Percentiles rank a stretch among this genome's conserved stretches.
phyloP scores from a whole-genome alignment of 30 jellyfish, hydroid and myxozoan genomes.

The Phacellophora camtschatica region DNA sequence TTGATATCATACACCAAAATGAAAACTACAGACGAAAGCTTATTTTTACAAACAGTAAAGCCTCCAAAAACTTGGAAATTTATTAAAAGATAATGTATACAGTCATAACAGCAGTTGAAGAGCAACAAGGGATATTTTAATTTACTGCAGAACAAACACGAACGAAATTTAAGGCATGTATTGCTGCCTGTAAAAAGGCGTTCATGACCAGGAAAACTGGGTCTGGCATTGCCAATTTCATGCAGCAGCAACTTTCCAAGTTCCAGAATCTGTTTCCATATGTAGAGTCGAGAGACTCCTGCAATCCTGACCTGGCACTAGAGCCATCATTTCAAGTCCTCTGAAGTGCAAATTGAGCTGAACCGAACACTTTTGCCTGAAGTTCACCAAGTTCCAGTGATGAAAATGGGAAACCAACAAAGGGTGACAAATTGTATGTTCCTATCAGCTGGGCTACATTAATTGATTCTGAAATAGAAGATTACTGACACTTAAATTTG shows the following conservation, averaged over 20 bases:
- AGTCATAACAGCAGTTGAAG: background rate
- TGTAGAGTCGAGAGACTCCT: constrained; percentile 4
- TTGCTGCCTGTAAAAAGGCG: constrained; percentile 31
- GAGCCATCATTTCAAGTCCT: constrained; percentile 10
- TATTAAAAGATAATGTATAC: background rate
- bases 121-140: constrained; percentile 1
- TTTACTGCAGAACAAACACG: constrained; percentile 5
- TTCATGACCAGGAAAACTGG: constrained; percentile 11
- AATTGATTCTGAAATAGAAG: no score
- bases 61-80: constrained; percentile 10
- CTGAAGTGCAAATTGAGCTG: background rate
- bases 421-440: no score
- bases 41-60: constrained; percentile 6
- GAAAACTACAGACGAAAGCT: background rate
- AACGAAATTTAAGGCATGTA: constrained; percentile 8
- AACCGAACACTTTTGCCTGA: background rate
- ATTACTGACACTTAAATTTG: no score
- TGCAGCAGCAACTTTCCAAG: background rate
- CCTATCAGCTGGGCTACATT: no score
- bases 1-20: background rate
- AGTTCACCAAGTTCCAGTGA: background rate
- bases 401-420: background rate
- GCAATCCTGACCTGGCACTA: background rate
- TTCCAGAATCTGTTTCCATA: constrained; percentile 6
- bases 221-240: constrained; percentile 32